Percentiles rank a stretch among this genome's conserved stretches.
Conservation (phyloP, 2,888 invertebrate genomes). For the Trissoscelio sp. region DNA sequence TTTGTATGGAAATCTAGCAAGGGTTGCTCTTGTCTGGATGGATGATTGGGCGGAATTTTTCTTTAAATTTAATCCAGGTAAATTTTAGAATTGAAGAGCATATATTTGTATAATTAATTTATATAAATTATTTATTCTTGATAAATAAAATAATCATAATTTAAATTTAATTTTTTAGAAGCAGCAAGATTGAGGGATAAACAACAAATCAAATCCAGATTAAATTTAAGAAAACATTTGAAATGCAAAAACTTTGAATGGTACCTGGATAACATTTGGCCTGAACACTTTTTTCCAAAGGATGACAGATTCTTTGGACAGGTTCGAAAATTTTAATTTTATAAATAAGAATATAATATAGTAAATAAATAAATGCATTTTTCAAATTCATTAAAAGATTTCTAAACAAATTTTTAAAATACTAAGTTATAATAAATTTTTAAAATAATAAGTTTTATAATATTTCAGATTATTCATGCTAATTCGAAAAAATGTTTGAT, state of each 20-base stretch:
- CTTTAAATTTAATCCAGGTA: constrained; percentile 91
- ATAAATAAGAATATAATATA: no score
- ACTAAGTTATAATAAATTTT: no score
- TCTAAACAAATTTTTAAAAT: no score
- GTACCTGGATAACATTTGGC: constrained; percentile 98
- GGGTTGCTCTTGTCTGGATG: constrained; percentile 99
- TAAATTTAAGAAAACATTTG: constrained; percentile 88
- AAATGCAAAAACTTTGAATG: constrained; percentile 95
- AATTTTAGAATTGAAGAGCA: not conserved
- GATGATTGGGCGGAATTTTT: constrained; percentile 98
- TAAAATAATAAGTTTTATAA: no score
- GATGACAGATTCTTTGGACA: constrained; percentile 95
- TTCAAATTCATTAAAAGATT: no score
- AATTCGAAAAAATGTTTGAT: constrained; percentile 86
- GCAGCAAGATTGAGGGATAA: constrained; percentile 86
- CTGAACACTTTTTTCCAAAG: constrained; percentile 97
- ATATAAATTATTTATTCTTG: no score
- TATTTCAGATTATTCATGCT: constrained; percentile 84
- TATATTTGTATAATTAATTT: no score
- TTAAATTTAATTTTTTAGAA: constrained; percentile 79
- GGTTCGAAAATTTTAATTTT: no score
- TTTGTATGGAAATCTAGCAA: constrained; percentile 94
- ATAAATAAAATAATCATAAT: no score
- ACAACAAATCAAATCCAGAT: constrained; percentile 86
- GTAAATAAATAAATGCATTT: no score